These are phyloP conservation scores for Diprion similis DNA, from an alignment of 1,140 invertebrate species.

Conservation along the genomic window DNA sequence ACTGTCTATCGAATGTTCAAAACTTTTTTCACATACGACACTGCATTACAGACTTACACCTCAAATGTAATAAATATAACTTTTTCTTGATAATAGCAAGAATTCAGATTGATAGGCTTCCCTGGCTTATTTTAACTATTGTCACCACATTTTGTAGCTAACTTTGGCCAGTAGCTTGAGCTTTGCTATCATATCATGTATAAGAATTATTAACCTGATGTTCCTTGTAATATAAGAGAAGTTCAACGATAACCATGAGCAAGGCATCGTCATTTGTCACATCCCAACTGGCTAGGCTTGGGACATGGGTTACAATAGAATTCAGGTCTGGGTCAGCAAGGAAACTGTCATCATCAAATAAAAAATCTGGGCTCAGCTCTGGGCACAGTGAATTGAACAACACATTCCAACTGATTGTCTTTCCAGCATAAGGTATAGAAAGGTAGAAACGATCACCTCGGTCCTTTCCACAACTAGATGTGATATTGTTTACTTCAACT, in stretches of 20 bases:
- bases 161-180: not conserved
- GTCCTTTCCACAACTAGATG: slow-evolving; percentile 28
- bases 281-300: slow-evolving; percentile 67
- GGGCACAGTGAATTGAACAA: slow-evolving; percentile 49
- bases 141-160: not conserved
- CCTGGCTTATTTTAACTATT: not conserved
- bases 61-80: not conserved
- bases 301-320: slow-evolving; percentile 57
- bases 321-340: slow-evolving; percentile 61
- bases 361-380: slow-evolving; percentile 55
- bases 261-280: slow-evolving; percentile 59
- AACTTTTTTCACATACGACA: too few species aligned
- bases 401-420: slow-evolving; percentile 48
- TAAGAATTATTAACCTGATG: slow-evolving; percentile 57
- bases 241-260: slow-evolving; percentile 62
- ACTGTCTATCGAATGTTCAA: too few species aligned
- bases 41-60: too few species aligned
- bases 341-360: slow-evolving; percentile 66
- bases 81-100: not conserved
- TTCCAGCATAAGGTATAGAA: slow-evolving; percentile 51
- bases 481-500: slow-evolving; percentile 25
- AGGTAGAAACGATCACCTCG: slow-evolving; percentile 51
- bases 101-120: not conserved
- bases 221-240: slow-evolving; percentile 62
- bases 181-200: not conserved